Percentiles rank a stretch among this genome's conserved stretches.
These are phyloP conservation scores for Lasioglossum baleicum DNA, from an alignment of 1,140 invertebrate genomes.

Conservation along the genomic window DNA sequence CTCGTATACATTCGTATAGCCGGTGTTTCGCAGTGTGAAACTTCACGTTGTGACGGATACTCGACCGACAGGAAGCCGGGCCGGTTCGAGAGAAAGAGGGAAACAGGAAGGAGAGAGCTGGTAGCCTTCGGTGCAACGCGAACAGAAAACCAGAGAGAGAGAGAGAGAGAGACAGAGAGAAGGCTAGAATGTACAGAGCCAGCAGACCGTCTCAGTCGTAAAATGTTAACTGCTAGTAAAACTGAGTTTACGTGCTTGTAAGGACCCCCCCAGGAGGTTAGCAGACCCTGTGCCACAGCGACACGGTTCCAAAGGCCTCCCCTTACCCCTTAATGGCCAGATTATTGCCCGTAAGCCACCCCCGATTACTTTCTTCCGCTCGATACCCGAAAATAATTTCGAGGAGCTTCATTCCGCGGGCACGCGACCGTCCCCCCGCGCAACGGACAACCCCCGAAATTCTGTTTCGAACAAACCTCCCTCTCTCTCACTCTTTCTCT, in stretches of 20 bases:
- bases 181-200: constrained; percentile 32
- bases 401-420: constrained; percentile 37
- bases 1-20: constrained; percentile 38
- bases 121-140: constrained; percentile 13
- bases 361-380: constrained; percentile 41
- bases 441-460: not conserved
- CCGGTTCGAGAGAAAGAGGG: not conserved
- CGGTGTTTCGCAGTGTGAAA: constrained; percentile 25
- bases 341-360: constrained; percentile 71
- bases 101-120: constrained; percentile 6
- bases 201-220: constrained; percentile 76
- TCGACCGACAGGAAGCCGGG: constrained; percentile 6
- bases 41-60: constrained; percentile 18
- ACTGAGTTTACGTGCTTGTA: constrained; percentile 79
- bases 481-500: no score
- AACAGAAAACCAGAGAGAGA: constrained; percentile 10
- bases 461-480: no score
- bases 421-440: not conserved
- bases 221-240: constrained; percentile 80
- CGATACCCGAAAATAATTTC: constrained; percentile 57
- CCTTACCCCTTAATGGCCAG: constrained; percentile 71
- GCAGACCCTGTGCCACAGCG: constrained; percentile 53
- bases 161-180: constrained; percentile 3
- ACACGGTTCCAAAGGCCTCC: constrained; percentile 50
- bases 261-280: constrained; percentile 71